Evolutionary conservation across 2,797 vertebrate genomes (phyloP).

Genomic region (Pantherophis alleghaniensis): DNA sequence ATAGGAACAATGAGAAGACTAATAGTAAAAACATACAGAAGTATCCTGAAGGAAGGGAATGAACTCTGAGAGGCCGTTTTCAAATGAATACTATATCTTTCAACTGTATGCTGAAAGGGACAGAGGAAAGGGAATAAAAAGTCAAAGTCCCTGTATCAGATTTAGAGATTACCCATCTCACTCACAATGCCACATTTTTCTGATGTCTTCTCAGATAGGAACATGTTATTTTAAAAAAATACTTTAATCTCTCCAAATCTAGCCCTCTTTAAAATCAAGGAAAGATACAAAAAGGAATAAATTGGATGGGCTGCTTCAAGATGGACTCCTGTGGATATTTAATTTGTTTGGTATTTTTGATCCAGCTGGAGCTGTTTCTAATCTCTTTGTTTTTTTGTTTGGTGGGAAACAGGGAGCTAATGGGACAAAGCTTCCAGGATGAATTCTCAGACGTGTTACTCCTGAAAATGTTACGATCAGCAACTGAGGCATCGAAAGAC

Average conservation of each 20-base stretch:
- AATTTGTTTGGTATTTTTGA: background rate
- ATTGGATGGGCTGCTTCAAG: background rate
- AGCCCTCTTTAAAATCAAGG: background rate
- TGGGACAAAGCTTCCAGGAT: slow-evolving; percentile 88
- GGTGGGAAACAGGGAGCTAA: slow-evolving; percentile 76
- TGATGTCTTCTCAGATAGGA: background rate
- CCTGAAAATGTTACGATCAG: slow-evolving; percentile 88
- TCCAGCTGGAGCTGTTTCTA: background rate
- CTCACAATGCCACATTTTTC: background rate
- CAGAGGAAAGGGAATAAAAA: background rate
- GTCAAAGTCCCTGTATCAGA: background rate
- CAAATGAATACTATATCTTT: background rate
- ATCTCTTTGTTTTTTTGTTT: background rate
- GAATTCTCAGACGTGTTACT: slow-evolving; percentile 92
- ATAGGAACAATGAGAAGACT: too few relatives aligned
- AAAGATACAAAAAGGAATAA: too few relatives aligned
- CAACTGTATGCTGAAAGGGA: background rate
- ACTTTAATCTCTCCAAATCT: background rate
- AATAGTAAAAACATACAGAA: background rate
- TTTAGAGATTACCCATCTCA: background rate
- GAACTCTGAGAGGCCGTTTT: background rate
- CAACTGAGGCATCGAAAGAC: slow-evolving; percentile 86
- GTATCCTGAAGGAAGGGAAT: background rate
- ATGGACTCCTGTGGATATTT: background rate
- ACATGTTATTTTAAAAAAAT: background rate